A percentile compares a stretch with the other conserved stretches of the same genome.
Conservation (phyloP, 1,140 invertebrate species). For the Dendrolimus punctatus region DNA sequence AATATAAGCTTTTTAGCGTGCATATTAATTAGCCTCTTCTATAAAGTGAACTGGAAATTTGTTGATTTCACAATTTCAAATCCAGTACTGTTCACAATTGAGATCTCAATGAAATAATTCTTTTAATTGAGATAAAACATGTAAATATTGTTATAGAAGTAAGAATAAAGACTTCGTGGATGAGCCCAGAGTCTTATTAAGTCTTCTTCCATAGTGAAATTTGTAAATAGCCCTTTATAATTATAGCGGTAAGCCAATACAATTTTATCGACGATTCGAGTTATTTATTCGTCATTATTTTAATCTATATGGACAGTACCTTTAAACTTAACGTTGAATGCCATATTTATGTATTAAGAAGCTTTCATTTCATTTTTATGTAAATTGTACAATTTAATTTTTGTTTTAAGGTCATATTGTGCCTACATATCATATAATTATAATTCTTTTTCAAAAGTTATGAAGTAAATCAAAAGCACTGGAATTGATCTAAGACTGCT, state of each 20-base stretch:
- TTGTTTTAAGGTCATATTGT: constrained; percentile 2
- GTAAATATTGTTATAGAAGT: constrained; percentile 66
- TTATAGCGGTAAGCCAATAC: constrained; percentile 46
- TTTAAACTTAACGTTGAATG: constrained; percentile 65
- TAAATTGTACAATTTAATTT: constrained; percentile 21
- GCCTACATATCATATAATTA: constrained; percentile 34
- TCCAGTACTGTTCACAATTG: constrained; percentile 22
- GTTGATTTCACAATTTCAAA: too few relatives aligned
- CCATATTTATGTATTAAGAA: constrained; percentile 66
- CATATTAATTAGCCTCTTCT: too few relatives aligned
- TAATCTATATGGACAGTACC: constrained; percentile 63
- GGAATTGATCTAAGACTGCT: constrained; percentile 69
- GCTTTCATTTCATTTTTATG: constrained; percentile 39
- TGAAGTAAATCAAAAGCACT: constrained; percentile 39
- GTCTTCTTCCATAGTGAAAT: constrained; percentile 70
- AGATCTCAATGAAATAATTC: constrained; percentile 56
- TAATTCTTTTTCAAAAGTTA: constrained; percentile 12
- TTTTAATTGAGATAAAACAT: constrained; percentile 49
- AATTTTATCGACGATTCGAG: constrained; percentile 58
- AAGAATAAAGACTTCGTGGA: constrained; percentile 47
- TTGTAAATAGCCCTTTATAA: constrained; percentile 66
- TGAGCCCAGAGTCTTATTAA: constrained; percentile 39
- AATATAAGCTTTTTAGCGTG: too few relatives aligned
- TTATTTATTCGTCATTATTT: constrained; percentile 65
- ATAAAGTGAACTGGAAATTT: too few relatives aligned